Conservation (phyloP, 2,888 invertebrate species). For the Lycaena phlaeas region DNA sequence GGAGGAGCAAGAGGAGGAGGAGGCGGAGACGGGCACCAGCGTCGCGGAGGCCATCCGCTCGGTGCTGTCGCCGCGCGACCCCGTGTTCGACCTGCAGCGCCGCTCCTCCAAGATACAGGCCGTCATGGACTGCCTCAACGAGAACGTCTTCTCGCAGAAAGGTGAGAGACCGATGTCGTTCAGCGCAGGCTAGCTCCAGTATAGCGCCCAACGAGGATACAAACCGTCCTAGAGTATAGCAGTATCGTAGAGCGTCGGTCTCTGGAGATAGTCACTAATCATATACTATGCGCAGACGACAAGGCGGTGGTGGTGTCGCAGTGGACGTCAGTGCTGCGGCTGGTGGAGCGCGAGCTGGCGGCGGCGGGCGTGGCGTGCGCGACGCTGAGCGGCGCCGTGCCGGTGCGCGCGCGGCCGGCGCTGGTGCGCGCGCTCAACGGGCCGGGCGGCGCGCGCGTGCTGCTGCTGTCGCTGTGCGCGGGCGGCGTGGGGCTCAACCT, state of each 20-base stretch:
- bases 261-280: no score
- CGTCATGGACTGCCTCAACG: constrained; percentile 70
- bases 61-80: constrained; percentile 78
- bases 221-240: no score
- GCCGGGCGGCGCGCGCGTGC: constrained; percentile 70
- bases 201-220: no score
- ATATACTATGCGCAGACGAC: constrained; percentile 66
- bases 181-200: background rate
- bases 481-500: constrained; percentile 97
- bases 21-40: constrained; percentile 48
- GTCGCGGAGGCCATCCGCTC: constrained; percentile 73
- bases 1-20: constrained; percentile 26
- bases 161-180: constrained; percentile 27
- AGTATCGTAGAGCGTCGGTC: no score
- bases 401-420: constrained; percentile 79
- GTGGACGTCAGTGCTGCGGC: constrained; percentile 87
- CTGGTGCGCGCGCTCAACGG: constrained; percentile 82
- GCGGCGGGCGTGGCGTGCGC: constrained; percentile 66
- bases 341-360: constrained; percentile 79
- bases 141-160: constrained; percentile 59
- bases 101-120: constrained; percentile 80
- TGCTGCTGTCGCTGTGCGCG: constrained; percentile 91
- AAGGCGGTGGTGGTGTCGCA: constrained; percentile 93
- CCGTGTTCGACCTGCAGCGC: constrained; percentile 75
- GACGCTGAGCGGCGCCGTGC: constrained; percentile 83